Base-by-base conservation (phyloP, 2,797 vertebrate species). In the Telmatherina bonti region DNA sequence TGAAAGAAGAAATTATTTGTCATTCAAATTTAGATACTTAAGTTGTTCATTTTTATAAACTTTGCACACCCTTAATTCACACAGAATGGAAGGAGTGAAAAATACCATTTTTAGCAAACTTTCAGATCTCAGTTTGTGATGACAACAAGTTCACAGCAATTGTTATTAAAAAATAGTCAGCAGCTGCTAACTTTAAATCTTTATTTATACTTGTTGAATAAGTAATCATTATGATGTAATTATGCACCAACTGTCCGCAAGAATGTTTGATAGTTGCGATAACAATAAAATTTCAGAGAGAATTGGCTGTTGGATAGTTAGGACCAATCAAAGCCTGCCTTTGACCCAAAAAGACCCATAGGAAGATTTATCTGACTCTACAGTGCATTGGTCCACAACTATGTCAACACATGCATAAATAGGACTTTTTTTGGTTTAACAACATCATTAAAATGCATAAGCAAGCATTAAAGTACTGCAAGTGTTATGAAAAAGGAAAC, bases 381-480 rank as follows among this genome's bases (percentile, higher is more conserved):
- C 22, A 26, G 38, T 41, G 38, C 5, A 41, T 41, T 41, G 38
- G 38, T 41, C 4, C 38, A 16, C 38, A 5, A 6, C 38, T 41
- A 15, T 16, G 15, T 16, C 16, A 11, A 35, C 15, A 41, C 36
- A 38, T 38, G 36, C 3, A 38, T 12, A 41, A 41, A 41, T 41
- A 16, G 18, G 38, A 43, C 41, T 2, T 43, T 18, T 38, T 43
- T 12, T 29, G 27, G 18, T 67, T 74, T 33, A 66, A 56, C 24
- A 52, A 11, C 53, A 74, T 76, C 62, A 73, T 61, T 78, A 24
- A 29, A 49, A 27, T 13, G 8, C 31, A n/a, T 12, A 45, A 11
- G 24, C 20, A 41, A 41, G 1, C 43, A n/a, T 30, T 33, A 15
- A 20, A 45, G 49, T 22, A 57, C 29, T 3, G 36, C 59, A 55